phyloP scores from a whole-genome alignment of 2,113 vertebrate species.

The Leptocoma aspasia region DNA sequence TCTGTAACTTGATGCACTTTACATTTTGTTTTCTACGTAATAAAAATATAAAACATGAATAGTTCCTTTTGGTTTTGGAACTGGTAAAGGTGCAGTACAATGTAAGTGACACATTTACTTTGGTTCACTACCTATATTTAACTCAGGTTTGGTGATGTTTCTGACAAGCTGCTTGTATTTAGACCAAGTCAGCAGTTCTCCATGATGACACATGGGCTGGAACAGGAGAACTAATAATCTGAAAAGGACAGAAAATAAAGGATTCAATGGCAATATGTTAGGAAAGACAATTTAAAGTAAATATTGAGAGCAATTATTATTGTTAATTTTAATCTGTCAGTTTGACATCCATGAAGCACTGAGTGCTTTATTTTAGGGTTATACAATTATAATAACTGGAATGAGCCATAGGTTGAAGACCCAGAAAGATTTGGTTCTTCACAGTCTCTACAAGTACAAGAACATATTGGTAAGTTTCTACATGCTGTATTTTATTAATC shows the following conservation, averaged over 20 bases:
- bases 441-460: not conserved
- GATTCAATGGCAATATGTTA: not conserved
- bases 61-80: not conserved
- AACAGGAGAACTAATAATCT: not conserved
- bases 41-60: not conserved
- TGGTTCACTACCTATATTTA: conserved; percentile 6
- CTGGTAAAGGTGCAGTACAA: not conserved
- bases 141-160: not conserved
- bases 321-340: not conserved
- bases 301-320: not conserved
- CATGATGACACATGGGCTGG: not conserved
- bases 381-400: not conserved
- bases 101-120: not conserved
- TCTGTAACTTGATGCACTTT: not conserved
- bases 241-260: not conserved
- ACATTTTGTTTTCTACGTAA: not conserved
- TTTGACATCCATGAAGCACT: not conserved
- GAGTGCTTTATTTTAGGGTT: not conserved
- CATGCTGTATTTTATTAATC: not conserved
- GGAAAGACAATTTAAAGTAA: not conserved
- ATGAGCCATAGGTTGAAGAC: not conserved
- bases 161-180: conserved; percentile 4
- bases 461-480: not conserved
- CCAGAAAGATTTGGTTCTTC: not conserved
- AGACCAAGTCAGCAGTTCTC: conserved; percentile 22